Base-by-base conservation (phyloP, 1,140 invertebrate species). In the Goniozus legneri region DNA sequence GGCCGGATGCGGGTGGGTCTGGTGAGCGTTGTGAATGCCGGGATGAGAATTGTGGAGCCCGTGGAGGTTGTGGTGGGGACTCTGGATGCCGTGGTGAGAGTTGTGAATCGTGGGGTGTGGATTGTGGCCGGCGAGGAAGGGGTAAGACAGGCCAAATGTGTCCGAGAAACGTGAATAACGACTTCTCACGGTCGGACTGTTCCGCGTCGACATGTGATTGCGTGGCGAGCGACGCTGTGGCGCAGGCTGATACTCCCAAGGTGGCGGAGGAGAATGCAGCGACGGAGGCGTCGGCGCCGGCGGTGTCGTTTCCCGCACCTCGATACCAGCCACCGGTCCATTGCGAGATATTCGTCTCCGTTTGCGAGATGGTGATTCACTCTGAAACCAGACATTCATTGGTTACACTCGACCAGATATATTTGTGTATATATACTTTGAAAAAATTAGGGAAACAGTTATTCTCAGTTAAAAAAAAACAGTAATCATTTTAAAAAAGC, bases 321-420 rank as follows among this genome's bases (percentile, higher is more conserved):
- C 69, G 33, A 71, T 64, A 0, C 64, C 69, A 4, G 69, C 61
- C 6, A 71, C 71, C 10, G 65, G 51, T 3, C 68, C 68, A 35
- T 72, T 73, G 2, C 69, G 63, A 7, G 71, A 73, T 66, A 73
- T 73, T 62, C 71, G 60, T 12, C 69, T 69, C 47, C 71, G 65
- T 22, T 73, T 73, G 19, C 71, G 60, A 14, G 69, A 71, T 15
- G 71, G 71, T 1, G 71, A 73, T 38, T 73, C 71, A 32, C 71
- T 73, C 67, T 73, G 48, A 8, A 60, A 62, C 37, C 31, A 42
- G 1, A n/a, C n/a, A n/a, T n/a, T n/a, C n/a, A n/a, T n/a, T n/a
- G n/a, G n/a, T n/a, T n/a, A n/a, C n/a, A n/a, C n/a, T n/a, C n/a
- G n/a, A n/a, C n/a, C n/a, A n/a, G n/a, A n/a, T n/a, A n/a, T n/a